These are phyloP conservation scores for Parambassis ranga DNA, from an alignment of 2,797 vertebrate genomes.

Conservation along the genomic window DNA sequence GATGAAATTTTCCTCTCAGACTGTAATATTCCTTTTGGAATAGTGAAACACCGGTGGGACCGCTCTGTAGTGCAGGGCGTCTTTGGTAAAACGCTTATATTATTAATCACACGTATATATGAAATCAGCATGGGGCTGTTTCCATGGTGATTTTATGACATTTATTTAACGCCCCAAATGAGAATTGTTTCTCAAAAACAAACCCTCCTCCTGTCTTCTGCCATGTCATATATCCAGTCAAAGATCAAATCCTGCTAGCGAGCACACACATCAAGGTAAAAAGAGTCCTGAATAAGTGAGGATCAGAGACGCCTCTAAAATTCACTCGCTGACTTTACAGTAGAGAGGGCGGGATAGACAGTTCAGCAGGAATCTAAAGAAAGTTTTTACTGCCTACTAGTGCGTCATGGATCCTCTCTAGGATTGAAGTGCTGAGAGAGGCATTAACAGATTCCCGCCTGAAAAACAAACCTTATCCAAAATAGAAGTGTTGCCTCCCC, in stretches of 20 bases:
- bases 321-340: slow-evolving; percentile 19
- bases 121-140: slow-evolving; percentile 12
- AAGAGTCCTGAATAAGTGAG: neutral
- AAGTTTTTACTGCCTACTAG: slow-evolving; percentile 41
- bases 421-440: slow-evolving; percentile 50
- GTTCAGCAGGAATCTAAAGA: slow-evolving; percentile 43
- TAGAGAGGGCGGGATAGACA: neutral
- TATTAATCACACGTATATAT: slow-evolving; percentile 29
- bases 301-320: neutral
- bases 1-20: neutral
- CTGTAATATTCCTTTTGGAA: slow-evolving; percentile 4
- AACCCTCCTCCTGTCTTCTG: neutral
- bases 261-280: neutral
- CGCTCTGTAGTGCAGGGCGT: neutral
- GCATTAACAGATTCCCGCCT: slow-evolving; percentile 66
- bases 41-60: neutral
- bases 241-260: slow-evolving; percentile 1
- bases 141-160: slow-evolving; percentile 36
- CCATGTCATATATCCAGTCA: slow-evolving; percentile 1
- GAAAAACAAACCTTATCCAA: slow-evolving; percentile 77
- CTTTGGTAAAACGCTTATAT: slow-evolving; percentile 11
- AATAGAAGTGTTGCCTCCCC: slow-evolving; percentile 73
- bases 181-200: slow-evolving; percentile 13
- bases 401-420: slow-evolving; percentile 33
- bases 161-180: slow-evolving; percentile 14